Percentiles rank a stretch among this genome's conserved stretches.
Conservation (phyloP, 2,888 invertebrate species). For the Drosophila ezoana region DNA sequence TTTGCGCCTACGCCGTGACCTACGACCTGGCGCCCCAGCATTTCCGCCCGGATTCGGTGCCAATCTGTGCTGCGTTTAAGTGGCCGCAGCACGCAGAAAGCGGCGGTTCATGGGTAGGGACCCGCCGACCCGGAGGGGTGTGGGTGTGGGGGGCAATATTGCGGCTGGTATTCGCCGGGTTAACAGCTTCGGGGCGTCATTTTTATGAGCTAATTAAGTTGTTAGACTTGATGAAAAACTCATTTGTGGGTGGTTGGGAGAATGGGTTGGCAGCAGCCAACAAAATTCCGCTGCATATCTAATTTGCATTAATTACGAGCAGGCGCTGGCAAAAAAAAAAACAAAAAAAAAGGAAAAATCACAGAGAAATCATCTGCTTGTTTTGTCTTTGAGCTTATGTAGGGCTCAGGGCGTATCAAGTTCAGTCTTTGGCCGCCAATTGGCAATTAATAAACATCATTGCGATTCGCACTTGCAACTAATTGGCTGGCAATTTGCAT, state of each 20-base stretch:
- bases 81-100: conserved; percentile 72
- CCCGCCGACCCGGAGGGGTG: too few species aligned
- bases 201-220: conserved; percentile 81
- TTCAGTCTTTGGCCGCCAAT: conserved; percentile 8
- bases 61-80: conserved; percentile 80
- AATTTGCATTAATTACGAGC: conserved; percentile 77
- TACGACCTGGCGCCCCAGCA: conserved; percentile 65
- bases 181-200: conserved; percentile 75
- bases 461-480: conserved; percentile 44
- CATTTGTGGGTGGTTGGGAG: conserved; percentile 47
- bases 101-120: not conserved
- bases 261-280: conserved; percentile 33
- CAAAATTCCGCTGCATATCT: conserved; percentile 62
- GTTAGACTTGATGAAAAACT: conserved; percentile 81
- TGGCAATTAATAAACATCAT: conserved; percentile 52
- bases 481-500: conserved; percentile 75
- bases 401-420: conserved; percentile 1
- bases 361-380: conserved; percentile 16
- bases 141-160: not conserved
- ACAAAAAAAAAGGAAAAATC: not conserved
- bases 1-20: conserved; percentile 79
- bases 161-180: conserved; percentile 55
- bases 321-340: conserved; percentile 4
- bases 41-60: conserved; percentile 60
- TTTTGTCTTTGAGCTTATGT: conserved; percentile 1